Evolutionary conservation across 1,140 invertebrate genomes (phyloP).

Genomic region (Popillia japonica): DNA sequence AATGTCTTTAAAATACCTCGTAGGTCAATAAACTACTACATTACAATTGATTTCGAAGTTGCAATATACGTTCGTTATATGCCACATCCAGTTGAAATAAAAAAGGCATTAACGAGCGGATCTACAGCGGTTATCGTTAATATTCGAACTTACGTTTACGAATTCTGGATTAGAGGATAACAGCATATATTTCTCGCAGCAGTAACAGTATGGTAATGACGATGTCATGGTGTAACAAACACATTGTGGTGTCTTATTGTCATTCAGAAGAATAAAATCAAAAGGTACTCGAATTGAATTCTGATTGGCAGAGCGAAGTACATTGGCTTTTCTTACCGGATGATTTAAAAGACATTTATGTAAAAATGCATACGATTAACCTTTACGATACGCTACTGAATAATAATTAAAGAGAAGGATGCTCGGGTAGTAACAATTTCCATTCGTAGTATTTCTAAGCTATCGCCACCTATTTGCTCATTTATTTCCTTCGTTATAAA

Average conservation of each 20-base stretch:
- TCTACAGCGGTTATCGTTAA: neutral
- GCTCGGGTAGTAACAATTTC: constrained; percentile 28
- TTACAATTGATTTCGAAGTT: constrained; percentile 7
- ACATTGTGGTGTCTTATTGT: constrained; percentile 40
- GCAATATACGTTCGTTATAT: constrained; percentile 8
- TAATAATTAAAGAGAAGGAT: constrained; percentile 22
- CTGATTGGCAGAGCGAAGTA: constrained; percentile 24
- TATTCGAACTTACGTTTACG: no score
- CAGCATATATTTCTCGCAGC: constrained; percentile 34
- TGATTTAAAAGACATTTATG: constrained; percentile 34
- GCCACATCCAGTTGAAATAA: neutral
- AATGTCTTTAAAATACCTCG: constrained; percentile 31
- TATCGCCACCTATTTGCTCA: no score
- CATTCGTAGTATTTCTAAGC: neutral
- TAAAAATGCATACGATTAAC: constrained; percentile 37
- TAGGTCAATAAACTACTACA: neutral
- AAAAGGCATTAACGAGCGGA: no score
- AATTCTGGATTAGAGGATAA: neutral
- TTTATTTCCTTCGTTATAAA: no score
- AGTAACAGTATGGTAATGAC: constrained; percentile 38
- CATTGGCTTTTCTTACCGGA: constrained; percentile 31
- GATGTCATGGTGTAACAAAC: constrained; percentile 42
- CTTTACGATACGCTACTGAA: constrained; percentile 12
- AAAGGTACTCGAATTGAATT: constrained; percentile 43
- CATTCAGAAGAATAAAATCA: constrained; percentile 41